Percentiles rank a stretch among this genome's conserved stretches.
phyloP scores from a whole-genome alignment of 2,888 invertebrate genomes.

The Brachyopa scutellaris region DNA sequence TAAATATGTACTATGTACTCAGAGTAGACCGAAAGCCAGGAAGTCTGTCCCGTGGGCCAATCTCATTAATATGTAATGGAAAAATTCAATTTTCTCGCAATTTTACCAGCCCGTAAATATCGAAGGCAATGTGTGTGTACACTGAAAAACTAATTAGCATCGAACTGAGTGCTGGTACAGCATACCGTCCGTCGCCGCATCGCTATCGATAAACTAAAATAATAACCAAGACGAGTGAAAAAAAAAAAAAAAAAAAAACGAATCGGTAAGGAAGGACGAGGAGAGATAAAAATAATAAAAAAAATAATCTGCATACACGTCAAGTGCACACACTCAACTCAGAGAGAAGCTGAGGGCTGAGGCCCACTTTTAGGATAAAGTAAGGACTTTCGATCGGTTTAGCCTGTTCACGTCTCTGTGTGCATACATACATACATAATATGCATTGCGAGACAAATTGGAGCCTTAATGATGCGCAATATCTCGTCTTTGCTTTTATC shows the following conservation, averaged over 20 bases:
- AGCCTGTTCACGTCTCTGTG: conserved; percentile 9
- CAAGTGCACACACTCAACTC: conserved; percentile 14
- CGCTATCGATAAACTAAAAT: conserved; percentile 24
- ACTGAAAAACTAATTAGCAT: conserved; percentile 53
- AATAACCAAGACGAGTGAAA: conserved; percentile 16
- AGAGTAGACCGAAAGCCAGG: conserved; percentile 3
- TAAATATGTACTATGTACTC: neutral
- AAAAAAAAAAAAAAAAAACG: neutral
- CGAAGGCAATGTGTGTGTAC: conserved; percentile 14
- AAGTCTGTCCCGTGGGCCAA: conserved; percentile 25
- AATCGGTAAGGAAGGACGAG: neutral
- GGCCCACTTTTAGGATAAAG: neutral
- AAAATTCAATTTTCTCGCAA: conserved; percentile 59
- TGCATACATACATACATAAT: too few relatives aligned
- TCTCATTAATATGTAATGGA: conserved; percentile 58
- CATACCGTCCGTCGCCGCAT: neutral
- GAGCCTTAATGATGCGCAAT: conserved; percentile 52
- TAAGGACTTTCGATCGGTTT: neutral
- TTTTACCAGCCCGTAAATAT: conserved; percentile 52
- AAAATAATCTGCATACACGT: conserved; percentile 26
- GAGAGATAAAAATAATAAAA: conserved; percentile 1
- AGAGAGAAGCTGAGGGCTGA: too few relatives aligned
- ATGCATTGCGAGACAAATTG: conserved; percentile 38
- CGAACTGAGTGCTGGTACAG: conserved; percentile 27
- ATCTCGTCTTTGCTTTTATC: conserved; percentile 7